Conservation (phyloP, 2,113 vertebrate genomes). For the Pavo muticus region DNA sequence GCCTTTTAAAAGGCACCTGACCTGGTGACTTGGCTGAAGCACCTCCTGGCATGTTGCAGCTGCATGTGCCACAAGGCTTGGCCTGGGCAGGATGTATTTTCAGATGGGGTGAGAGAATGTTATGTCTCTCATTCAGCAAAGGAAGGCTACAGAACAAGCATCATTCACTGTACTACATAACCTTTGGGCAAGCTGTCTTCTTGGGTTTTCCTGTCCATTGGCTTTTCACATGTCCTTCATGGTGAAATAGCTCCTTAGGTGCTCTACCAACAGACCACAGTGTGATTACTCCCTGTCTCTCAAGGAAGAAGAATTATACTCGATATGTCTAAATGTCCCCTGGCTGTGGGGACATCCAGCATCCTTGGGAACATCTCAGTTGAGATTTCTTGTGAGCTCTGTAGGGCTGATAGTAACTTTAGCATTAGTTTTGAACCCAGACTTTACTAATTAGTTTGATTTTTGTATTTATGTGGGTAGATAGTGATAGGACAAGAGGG, state of each 20-base stretch:
- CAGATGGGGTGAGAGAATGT: neutral
- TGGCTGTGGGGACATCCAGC: neutral
- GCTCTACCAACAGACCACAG: neutral
- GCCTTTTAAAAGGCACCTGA: neutral
- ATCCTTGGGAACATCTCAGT: neutral
- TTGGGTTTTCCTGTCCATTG: neutral
- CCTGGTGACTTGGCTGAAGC: neutral
- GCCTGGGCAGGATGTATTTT: neutral
- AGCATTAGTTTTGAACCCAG: neutral
- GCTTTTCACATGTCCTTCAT: rapidly evolving
- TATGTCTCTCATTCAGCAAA: neutral
- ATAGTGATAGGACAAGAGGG: no score
- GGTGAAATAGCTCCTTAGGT: neutral
- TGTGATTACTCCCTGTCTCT: no score
- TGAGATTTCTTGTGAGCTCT: neutral
- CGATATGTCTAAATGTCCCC: neutral
- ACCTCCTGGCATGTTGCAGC: neutral
- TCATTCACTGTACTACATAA: neutral
- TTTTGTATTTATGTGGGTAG: no score
- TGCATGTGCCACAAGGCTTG: neutral
- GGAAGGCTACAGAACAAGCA: neutral
- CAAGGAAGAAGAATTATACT: neutral
- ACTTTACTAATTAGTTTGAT: neutral
- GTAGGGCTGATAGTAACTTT: neutral
- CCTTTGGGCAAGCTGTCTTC: neutral